Percentiles rank a stretch among this genome's conserved stretches.
These are phyloP conservation scores for Drosophila mulleri DNA, from an alignment of 2,888 invertebrate genomes.

Conservation along the genomic window DNA sequence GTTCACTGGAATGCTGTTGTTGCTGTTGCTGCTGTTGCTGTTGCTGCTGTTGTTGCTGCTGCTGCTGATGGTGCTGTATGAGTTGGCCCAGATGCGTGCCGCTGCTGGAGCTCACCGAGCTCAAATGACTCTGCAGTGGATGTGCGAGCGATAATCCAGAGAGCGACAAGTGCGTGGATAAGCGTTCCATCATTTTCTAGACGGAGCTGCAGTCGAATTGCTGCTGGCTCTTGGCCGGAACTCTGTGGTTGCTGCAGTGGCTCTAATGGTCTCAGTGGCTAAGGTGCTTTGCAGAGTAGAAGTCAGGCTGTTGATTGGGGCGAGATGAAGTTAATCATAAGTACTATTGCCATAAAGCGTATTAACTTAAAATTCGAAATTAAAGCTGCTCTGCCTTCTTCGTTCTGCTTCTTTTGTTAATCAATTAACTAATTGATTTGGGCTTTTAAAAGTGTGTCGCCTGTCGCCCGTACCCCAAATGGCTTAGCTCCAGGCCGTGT, in stretches of 20 bases:
- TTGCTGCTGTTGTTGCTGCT: constrained; percentile 73
- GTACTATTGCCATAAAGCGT: neutral
- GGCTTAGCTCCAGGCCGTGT: neutral
- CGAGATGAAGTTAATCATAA: neutral
- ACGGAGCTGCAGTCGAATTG: constrained; percentile 50
- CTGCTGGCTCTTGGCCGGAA: constrained; percentile 39
- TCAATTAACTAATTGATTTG: constrained; percentile 83
- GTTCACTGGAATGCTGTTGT: constrained; percentile 72
- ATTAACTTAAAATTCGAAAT: constrained; percentile 3
- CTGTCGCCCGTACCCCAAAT: constrained; percentile 43
- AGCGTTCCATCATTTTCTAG: constrained; percentile 85
- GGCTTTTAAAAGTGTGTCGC: constrained; percentile 71
- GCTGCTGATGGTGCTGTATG: constrained; percentile 71
- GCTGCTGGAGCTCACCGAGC: constrained; percentile 73
- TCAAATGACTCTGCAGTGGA: constrained; percentile 84
- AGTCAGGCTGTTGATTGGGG: constrained; percentile 28
- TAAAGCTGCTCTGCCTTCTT: constrained; percentile 11
- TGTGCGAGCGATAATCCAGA: constrained; percentile 85
- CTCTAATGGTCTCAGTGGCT: constrained; percentile 22
- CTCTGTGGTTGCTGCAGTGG: constrained; percentile 23
- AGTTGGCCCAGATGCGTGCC: constrained; percentile 75
- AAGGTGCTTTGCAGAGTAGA: constrained; percentile 35
- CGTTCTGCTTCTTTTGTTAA: constrained; percentile 58
- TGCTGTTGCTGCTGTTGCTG: constrained; percentile 75
- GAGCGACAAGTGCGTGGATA: constrained; percentile 84